Conservation (phyloP, 2,113 vertebrate genomes). For the Polypterus bichir region DNA sequence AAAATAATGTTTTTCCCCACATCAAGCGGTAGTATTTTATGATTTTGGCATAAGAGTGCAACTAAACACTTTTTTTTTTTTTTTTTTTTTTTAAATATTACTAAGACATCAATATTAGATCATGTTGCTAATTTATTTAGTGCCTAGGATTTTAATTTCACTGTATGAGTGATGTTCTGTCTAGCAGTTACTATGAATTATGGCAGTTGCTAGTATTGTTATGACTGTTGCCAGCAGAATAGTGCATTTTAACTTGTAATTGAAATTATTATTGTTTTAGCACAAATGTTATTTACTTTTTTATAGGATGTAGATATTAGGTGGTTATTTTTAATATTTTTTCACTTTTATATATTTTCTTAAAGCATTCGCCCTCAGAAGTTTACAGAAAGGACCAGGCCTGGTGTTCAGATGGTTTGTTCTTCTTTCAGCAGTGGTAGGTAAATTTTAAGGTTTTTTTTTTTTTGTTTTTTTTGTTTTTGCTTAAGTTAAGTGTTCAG, state of each 20-base stretch:
- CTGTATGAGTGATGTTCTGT: too few species aligned
- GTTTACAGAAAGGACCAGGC: slow-evolving; percentile 83
- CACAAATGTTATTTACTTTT: neutral
- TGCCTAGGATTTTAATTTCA: too few species aligned
- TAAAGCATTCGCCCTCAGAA: slow-evolving; percentile 77
- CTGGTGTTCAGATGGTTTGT: slow-evolving; percentile 86
- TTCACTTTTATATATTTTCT: slow-evolving; percentile 17
- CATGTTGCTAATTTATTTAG: too few species aligned
- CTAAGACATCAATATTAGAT: too few species aligned
- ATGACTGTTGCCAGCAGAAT: too few species aligned
- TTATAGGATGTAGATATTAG: neutral
- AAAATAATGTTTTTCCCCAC: too few species aligned
- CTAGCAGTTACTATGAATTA: too few species aligned
- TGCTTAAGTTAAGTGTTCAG: slow-evolving; percentile 33
- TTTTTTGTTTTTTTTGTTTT: slow-evolving; percentile 16
- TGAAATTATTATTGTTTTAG: neutral
- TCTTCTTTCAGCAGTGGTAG: slow-evolving; percentile 93
- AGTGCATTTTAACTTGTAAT: too few species aligned
- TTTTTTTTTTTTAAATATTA: too few species aligned
- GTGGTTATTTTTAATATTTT: neutral
- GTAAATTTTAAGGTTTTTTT: slow-evolving; percentile 10
- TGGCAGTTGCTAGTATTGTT: neutral
- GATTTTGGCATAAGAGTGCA: too few species aligned
- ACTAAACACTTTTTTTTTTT: too few species aligned
- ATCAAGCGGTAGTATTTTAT: too few species aligned